Evolutionary conservation across 92 coral and sea anemone genomes (phyloP).

Genomic region (Porites divaricata): DNA sequence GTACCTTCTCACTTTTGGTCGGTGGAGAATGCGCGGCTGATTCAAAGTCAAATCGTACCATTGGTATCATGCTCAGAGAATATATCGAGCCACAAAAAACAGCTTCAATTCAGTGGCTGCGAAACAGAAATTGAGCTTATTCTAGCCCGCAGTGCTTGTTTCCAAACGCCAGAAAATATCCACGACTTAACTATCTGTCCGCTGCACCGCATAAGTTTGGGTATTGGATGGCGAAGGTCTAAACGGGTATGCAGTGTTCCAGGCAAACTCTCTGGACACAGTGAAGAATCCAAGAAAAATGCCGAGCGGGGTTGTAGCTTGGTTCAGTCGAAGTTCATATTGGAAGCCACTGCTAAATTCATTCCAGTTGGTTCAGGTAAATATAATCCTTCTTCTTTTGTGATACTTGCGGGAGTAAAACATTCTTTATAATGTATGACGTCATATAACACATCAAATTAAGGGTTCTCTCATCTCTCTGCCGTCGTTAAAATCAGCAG

Average conservation of each 20-base stretch:
- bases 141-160: constrained; percentile 41
- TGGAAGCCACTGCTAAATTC: constrained; percentile 34
- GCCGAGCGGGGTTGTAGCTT: constrained; percentile 28
- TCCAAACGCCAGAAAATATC: constrained; percentile 36
- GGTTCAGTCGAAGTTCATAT: constrained; percentile 15
- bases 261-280: constrained; percentile 7
- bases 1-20: too few relatives aligned
- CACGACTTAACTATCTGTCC: constrained; percentile 44
- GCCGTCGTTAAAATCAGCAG: constrained; percentile 15
- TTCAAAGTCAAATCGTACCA: too few relatives aligned
- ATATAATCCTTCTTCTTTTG: not conserved
- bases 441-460: not conserved
- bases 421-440: not conserved
- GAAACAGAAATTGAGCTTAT: too few relatives aligned
- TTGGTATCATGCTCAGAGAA: too few relatives aligned
- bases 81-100: too few relatives aligned
- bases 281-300: constrained; percentile 2
- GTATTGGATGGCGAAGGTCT: constrained; percentile 27
- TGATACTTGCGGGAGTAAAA: not conserved
- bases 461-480: constrained; percentile 2
- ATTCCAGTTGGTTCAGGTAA: constrained; percentile 47
- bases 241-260: constrained; percentile 1
- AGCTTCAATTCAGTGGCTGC: too few relatives aligned
- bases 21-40: too few relatives aligned
- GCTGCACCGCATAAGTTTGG: constrained; percentile 30